These are phyloP conservation scores for Synergus itoensis DNA, from an alignment of 2,888 invertebrate genomes.

Conservation along the genomic window DNA sequence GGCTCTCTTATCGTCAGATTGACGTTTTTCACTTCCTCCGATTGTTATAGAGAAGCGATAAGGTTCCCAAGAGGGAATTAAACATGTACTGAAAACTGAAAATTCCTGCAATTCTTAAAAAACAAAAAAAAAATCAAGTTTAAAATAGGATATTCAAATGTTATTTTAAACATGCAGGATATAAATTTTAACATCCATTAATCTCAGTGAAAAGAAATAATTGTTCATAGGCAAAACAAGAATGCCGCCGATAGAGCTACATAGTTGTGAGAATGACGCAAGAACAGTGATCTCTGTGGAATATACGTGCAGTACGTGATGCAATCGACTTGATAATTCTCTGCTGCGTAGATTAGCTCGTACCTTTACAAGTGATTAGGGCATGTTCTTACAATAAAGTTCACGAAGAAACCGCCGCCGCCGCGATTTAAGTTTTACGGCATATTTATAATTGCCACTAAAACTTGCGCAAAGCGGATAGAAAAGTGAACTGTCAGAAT, in stretches of 20 bases:
- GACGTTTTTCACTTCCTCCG: background rate
- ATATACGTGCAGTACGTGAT: conserved; percentile 15
- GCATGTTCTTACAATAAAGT: conserved; percentile 28
- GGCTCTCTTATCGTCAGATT: background rate
- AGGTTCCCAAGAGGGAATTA: background rate
- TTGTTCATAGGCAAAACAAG: background rate
- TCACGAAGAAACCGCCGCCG: conserved; percentile 10
- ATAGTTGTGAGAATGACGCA: conserved; percentile 24
- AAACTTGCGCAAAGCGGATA: conserved; percentile 23
- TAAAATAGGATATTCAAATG: no score
- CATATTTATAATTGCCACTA: conserved; percentile 30
- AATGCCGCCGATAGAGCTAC: conserved; percentile 1
- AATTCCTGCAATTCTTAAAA: no score
- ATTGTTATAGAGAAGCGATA: background rate
- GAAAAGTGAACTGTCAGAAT: conserved; percentile 12
- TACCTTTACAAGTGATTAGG: conserved; percentile 24
- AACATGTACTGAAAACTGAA: no score
- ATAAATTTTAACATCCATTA: no score
- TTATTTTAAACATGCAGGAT: no score
- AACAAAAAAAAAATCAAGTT: no score
- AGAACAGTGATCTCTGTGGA: conserved; percentile 20
- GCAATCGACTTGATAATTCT: conserved; percentile 35
- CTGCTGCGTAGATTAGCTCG: background rate
- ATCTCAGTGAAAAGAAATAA: background rate
- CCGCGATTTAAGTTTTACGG: conserved; percentile 2